Conservation (phyloP, 2,797 vertebrate species). For the Ctenochaetus hawaiiensis region DNA sequence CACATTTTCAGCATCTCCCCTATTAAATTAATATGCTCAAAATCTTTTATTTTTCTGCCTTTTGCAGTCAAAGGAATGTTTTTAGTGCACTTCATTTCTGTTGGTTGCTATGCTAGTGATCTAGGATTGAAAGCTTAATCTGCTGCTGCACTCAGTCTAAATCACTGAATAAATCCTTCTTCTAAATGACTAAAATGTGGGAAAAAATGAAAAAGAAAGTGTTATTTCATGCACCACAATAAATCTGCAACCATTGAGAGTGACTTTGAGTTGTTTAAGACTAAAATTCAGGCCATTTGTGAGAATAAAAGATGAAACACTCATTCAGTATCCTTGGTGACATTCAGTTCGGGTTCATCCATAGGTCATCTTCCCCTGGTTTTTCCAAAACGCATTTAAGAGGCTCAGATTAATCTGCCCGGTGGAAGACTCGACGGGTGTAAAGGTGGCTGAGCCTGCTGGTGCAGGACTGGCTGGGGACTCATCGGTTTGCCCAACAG, state of each 20-base stretch:
- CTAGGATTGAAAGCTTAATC: conserved; percentile 43
- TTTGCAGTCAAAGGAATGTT: conserved; percentile 14
- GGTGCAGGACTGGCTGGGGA: conserved; percentile 55
- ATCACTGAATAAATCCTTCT: conserved; percentile 37
- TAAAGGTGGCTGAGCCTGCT: conserved; percentile 38
- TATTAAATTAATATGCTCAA: background rate
- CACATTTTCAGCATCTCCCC: background rate
- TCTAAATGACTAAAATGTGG: conserved; percentile 34
- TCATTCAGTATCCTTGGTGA: background rate
- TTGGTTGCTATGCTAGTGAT: conserved; percentile 20
- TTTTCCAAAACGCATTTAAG: conserved; percentile 31
- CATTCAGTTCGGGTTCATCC: background rate
- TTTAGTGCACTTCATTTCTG: conserved; percentile 12
- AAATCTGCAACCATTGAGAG: background rate
- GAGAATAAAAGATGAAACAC: background rate
- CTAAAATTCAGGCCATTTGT: background rate
- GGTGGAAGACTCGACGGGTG: conserved; percentile 33
- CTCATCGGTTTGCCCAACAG: conserved; percentile 48
- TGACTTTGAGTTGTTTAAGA: background rate
- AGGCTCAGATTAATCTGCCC: conserved; percentile 53
- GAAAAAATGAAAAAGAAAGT: background rate
- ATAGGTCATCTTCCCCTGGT: background rate
- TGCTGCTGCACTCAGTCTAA: conserved; percentile 27
- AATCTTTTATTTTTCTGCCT: background rate
- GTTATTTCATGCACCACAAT: background rate